A percentile compares a stretch with the other conserved stretches of the same genome.
These are phyloP conservation scores for Bombylius major DNA, from an alignment of 2,888 invertebrate species.

Conservation along the genomic window DNA sequence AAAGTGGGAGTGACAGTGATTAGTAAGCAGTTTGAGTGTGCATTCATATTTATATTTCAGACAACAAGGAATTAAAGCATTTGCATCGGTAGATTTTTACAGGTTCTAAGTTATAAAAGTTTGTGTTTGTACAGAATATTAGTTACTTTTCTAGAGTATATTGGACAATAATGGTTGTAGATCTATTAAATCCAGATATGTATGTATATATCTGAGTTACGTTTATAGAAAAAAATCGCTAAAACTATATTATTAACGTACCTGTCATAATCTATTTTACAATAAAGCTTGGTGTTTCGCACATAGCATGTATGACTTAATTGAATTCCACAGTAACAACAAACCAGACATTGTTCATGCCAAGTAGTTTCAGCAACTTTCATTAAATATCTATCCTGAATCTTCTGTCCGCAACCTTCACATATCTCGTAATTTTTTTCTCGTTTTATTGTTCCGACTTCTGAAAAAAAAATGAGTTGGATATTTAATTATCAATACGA, in stretches of 20 bases:
- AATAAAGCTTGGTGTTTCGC: constrained; percentile 87
- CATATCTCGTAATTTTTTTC: constrained; percentile 80
- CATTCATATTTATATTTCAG: too few relatives aligned
- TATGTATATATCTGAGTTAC: too few relatives aligned
- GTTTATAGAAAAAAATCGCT: too few relatives aligned
- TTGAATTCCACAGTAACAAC: constrained; percentile 83
- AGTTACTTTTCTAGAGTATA: too few relatives aligned
- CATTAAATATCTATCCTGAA: constrained; percentile 90
- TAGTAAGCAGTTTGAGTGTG: too few relatives aligned
- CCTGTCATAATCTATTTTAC: constrained; percentile 95
- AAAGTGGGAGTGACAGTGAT: too few relatives aligned
- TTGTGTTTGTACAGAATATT: too few relatives aligned
- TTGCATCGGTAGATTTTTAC: too few relatives aligned
- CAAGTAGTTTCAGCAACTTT: constrained; percentile 88
- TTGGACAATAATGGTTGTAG: too few relatives aligned
- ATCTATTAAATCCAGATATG: too few relatives aligned
- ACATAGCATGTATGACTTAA: constrained; percentile 91
- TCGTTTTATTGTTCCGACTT: constrained; percentile 51
- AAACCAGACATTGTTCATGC: constrained; percentile 94
- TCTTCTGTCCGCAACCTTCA: constrained; percentile 89
- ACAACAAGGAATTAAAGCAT: too few relatives aligned
- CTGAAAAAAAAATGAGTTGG: constrained; percentile 19
- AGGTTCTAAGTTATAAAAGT: too few relatives aligned
- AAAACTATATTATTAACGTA: constrained; percentile 33
- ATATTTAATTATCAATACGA: neutral